Evolutionary conservation across 2,888 invertebrate genomes (phyloP).

Genomic region (Linnaemya tessellans): DNA sequence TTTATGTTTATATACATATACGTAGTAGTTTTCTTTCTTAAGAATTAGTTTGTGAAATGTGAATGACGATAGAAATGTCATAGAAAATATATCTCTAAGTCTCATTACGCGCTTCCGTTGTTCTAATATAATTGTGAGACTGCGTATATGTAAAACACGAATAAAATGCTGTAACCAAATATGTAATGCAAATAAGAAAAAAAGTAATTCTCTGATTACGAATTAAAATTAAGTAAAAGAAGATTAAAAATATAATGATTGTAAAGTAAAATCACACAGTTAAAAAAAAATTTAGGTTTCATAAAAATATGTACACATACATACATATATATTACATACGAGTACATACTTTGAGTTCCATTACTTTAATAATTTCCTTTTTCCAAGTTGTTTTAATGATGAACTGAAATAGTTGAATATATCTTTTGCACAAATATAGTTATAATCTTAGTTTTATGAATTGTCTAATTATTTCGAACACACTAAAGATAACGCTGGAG

Average conservation of each 20-base stretch:
- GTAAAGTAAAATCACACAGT: conserved; percentile 6
- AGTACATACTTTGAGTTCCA: no score
- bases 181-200: neutral
- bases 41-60: conserved; percentile 11
- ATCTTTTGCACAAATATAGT: no score
- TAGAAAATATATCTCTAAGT: conserved; percentile 33
- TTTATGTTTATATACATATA: conserved; percentile 20
- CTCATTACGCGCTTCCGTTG: conserved; percentile 69
- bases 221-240: conserved; percentile 12
- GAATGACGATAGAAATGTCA: conserved; percentile 11
- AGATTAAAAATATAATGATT: neutral
- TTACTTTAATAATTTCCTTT: no score
- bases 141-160: conserved; percentile 38
- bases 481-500: no score
- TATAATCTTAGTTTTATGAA: no score
- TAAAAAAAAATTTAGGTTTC: conserved; percentile 21
- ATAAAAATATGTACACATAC: neutral
- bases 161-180: conserved; percentile 39
- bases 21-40: neutral
- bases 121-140: conserved; percentile 67
- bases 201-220: conserved; percentile 21
- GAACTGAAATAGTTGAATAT: no score
- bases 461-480: no score
- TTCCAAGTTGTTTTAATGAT: no score
- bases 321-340: no score